Evolutionary conservation across 1,140 invertebrate genomes (phyloP).

Genomic region (Pseudomyrmex pallidus): DNA sequence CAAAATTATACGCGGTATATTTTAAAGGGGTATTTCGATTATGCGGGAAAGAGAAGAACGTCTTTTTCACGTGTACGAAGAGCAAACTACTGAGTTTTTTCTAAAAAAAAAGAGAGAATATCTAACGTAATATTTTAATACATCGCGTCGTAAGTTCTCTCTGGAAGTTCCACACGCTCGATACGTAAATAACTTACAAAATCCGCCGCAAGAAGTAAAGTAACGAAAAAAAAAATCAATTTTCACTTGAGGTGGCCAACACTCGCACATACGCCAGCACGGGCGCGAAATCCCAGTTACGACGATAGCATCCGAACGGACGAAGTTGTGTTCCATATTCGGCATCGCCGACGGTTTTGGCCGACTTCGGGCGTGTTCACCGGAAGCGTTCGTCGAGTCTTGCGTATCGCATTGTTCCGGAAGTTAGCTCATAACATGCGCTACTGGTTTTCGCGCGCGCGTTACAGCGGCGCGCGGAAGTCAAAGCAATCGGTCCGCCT

Average conservation of each 20-base stretch:
- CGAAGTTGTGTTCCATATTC: conserved; percentile 44
- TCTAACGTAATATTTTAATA: not conserved
- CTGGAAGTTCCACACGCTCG: not conserved
- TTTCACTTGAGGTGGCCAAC: no score
- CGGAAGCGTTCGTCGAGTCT: conserved; percentile 21
- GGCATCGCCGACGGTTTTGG: conserved; percentile 7
- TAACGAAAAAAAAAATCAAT: not conserved
- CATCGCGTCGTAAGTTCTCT: not conserved
- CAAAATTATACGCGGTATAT: conserved; percentile 41
- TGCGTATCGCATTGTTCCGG: conserved; percentile 51
- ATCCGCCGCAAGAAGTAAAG: not conserved
- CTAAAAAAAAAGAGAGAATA: not conserved
- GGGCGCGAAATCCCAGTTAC: not conserved
- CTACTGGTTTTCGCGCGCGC: conserved; percentile 14
- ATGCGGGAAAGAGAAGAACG: not conserved
- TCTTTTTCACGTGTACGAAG: not conserved
- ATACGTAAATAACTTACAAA: not conserved
- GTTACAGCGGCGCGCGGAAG: conserved; percentile 1
- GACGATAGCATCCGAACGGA: conserved; percentile 2
- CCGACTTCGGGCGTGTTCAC: conserved; percentile 41
- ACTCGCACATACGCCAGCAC: not conserved
- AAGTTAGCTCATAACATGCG: conserved; percentile 50
- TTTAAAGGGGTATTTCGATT: not conserved
- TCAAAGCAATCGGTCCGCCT: conserved; percentile 53
- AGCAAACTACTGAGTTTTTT: not conserved